These are phyloP conservation scores for Aphelinus certus DNA, from an alignment of 1,140 invertebrate species.

Conservation along the genomic window DNA sequence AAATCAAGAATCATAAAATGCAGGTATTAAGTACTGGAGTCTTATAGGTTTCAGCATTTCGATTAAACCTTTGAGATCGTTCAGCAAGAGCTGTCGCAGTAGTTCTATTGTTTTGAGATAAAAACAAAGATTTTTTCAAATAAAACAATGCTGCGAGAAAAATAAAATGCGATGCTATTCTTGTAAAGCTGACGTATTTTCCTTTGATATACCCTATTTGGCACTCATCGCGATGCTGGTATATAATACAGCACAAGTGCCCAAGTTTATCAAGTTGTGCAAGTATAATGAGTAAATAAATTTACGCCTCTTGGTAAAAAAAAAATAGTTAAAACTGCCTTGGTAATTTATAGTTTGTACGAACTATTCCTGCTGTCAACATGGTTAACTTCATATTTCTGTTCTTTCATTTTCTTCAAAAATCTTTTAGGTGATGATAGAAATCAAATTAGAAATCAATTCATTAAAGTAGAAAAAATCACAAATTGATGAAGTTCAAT, in stretches of 20 bases:
- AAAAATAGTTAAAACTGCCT: constrained; percentile 7
- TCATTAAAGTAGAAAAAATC: no score
- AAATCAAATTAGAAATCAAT: no score
- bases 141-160: constrained; percentile 6
- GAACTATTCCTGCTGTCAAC: no score
- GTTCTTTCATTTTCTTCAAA: no score
- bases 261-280: constrained; percentile 21
- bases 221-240: constrained; percentile 27
- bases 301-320: not conserved
- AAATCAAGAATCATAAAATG: constrained; percentile 10
- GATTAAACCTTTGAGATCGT: constrained; percentile 30
- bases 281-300: constrained; percentile 21
- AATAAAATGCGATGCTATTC: constrained; percentile 10
- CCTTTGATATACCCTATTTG: constrained; percentile 32
- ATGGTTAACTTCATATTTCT: no score
- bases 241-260: constrained; percentile 28
- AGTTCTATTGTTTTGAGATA: constrained; percentile 18
- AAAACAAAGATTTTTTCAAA: constrained; percentile 1
- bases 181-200: constrained; percentile 1
- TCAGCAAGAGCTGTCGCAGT: constrained; percentile 19
- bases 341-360: not conserved
- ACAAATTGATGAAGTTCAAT: no score
- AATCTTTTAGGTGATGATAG: no score
- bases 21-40: constrained; percentile 29
- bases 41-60: constrained; percentile 14